Percentiles rank a stretch among this genome's conserved stretches.
Evolutionary conservation across 2,113 vertebrate species (phyloP).

Genomic region (Tachuris rubrigastra): DNA sequence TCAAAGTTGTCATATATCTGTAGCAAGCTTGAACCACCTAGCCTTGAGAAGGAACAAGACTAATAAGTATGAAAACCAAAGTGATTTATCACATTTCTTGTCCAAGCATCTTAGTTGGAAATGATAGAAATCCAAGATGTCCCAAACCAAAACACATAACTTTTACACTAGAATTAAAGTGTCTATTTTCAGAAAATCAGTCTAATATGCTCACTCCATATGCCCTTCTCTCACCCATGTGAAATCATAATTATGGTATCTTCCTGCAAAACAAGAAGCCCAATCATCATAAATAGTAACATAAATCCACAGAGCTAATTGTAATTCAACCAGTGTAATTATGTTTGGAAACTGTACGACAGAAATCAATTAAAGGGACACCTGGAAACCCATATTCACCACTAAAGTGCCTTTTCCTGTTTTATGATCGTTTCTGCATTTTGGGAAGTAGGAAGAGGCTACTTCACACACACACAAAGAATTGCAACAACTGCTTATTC

Average conservation of each 20-base stretch:
- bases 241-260: neutral
- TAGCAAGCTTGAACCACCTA: neutral
- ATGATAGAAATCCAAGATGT: neutral
- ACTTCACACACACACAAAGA: neutral
- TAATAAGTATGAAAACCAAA: neutral
- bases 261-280: neutral
- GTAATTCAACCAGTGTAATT: neutral
- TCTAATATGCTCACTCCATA: neutral
- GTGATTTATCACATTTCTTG: neutral
- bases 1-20: neutral
- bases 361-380: neutral
- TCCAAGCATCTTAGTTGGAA: neutral
- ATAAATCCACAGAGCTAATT: neutral
- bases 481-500: slow-evolving; percentile 14
- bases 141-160: neutral
- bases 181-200: neutral
- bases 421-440: neutral
- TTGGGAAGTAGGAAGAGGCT: slow-evolving; percentile 6
- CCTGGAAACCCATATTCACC: neutral
- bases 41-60: neutral
- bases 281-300: neutral
- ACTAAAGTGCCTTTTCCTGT: neutral
- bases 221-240: neutral
- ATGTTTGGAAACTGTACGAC: neutral
- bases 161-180: neutral